phyloP scores from a whole-genome alignment of 2,113 vertebrate species.

The Pan paniscus region DNA sequence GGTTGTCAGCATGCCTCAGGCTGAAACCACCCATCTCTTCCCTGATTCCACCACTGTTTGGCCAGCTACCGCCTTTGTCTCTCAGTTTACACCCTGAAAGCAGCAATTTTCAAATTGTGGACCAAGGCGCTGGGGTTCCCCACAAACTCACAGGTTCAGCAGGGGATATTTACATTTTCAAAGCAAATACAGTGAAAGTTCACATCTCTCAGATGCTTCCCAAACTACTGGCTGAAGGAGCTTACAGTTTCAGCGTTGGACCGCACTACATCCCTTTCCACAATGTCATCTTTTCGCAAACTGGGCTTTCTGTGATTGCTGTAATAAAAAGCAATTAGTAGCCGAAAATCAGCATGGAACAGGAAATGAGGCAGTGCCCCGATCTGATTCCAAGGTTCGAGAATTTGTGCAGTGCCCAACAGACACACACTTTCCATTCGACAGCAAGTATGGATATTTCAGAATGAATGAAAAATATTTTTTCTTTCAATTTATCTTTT shows the following conservation, averaged over 20 bases:
- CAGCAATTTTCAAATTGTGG: not conserved
- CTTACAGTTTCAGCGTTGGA: not conserved
- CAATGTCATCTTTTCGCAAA: not conserved
- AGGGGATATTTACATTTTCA: not conserved
- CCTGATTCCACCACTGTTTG: not conserved
- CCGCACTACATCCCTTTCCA: not conserved
- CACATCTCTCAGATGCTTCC: not conserved
- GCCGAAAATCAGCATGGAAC: not conserved
- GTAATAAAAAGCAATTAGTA: not conserved
- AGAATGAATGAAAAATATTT: not conserved
- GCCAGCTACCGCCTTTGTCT: not conserved
- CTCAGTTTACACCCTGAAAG: not conserved
- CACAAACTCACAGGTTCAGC: not conserved
- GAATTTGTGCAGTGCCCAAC: not conserved
- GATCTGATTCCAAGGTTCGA: not conserved
- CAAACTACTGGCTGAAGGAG: not conserved
- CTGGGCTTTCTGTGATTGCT: not conserved
- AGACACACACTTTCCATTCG: not conserved
- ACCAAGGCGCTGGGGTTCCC: not conserved
- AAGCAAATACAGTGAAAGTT: not conserved
- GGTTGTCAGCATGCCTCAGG: not conserved
- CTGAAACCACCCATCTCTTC: not conserved
- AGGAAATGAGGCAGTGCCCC: not conserved
- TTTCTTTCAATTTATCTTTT: not conserved
- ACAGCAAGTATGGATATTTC: not conserved